Percentiles rank a stretch among this genome's conserved stretches.
Evolutionary conservation across 1,140 invertebrate species (phyloP).

Genomic region (Zaprionus capensis): DNA sequence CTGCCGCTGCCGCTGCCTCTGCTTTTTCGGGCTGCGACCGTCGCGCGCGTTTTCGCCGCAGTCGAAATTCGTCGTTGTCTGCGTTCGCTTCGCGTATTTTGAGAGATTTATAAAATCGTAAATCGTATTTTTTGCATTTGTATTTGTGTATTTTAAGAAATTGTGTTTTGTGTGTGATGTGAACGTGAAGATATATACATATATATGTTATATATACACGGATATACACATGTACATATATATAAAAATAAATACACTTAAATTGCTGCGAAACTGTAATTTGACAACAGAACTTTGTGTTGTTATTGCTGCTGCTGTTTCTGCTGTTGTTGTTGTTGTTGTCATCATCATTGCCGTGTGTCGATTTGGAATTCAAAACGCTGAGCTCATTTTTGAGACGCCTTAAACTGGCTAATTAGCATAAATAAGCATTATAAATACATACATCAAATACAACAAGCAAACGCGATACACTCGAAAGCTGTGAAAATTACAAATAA

Average conservation of each 20-base stretch:
- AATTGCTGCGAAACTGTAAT: slow-evolving; percentile 45
- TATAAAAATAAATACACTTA: slow-evolving; percentile 44
- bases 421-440: slow-evolving; percentile 69
- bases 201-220: slow-evolving; percentile 6
- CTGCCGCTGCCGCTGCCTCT: slow-evolving; percentile 32
- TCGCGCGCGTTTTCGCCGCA: slow-evolving; percentile 72
- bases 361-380: slow-evolving; percentile 66
- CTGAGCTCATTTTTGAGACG: slow-evolving; percentile 77
- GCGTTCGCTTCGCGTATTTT: slow-evolving; percentile 55
- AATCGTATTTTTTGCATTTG: slow-evolving; percentile 64
- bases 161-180: slow-evolving; percentile 46
- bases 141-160: slow-evolving; percentile 48
- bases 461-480: slow-evolving; percentile 27
- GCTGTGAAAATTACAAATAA: slow-evolving; percentile 52
- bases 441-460: slow-evolving; percentile 36
- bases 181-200: slow-evolving; percentile 49
- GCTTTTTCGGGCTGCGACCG: slow-evolving; percentile 52
- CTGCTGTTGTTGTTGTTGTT: slow-evolving; percentile 26
- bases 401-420: slow-evolving; percentile 63
- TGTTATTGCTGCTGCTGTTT: slow-evolving; percentile 7
- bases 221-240: slow-evolving; percentile 19
- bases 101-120: slow-evolving; percentile 25
- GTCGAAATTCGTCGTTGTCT: slow-evolving; percentile 74
- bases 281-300: slow-evolving; percentile 41
- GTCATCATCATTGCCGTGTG: slow-evolving; percentile 34